phyloP scores from a whole-genome alignment of 2,113 vertebrate genomes.

The Nibea albiflora region DNA sequence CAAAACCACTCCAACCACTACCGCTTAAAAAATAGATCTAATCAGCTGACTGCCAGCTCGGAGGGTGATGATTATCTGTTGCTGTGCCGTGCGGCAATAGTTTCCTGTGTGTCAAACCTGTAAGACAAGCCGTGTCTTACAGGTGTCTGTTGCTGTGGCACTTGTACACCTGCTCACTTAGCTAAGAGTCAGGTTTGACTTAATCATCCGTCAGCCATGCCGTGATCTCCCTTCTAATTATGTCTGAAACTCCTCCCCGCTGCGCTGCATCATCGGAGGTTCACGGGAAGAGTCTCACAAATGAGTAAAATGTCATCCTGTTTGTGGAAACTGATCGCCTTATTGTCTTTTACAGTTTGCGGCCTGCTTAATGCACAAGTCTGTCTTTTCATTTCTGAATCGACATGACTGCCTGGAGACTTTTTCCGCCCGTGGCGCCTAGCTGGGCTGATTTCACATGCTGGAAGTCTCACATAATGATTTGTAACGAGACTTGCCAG shows the following conservation, averaged over 20 bases:
- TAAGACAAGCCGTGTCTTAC: constrained; percentile 32
- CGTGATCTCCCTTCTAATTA: constrained; percentile 40
- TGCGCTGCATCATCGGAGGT: neutral
- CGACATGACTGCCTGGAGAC: constrained; percentile 7
- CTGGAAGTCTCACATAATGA: constrained; percentile 45
- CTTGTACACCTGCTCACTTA: constrained; percentile 45
- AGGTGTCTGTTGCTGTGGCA: constrained; percentile 48
- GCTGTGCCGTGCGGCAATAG: neutral
- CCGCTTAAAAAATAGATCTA: constrained; percentile 25
- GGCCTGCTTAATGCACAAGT: neutral
- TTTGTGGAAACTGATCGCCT: neutral
- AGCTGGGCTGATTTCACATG: constrained; percentile 47
- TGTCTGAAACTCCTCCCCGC: neutral
- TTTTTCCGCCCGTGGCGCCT: constrained; percentile 26
- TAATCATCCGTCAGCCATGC: constrained; percentile 35
- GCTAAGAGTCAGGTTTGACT: constrained; percentile 33
- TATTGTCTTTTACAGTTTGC: constrained; percentile 1
- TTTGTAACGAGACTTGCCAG: constrained; percentile 57
- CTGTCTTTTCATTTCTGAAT: constrained; percentile 13
- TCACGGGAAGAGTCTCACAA: neutral
- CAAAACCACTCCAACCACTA: constrained; percentile 32
- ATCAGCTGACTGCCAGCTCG: constrained; percentile 19
- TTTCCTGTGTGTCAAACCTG: constrained; percentile 57
- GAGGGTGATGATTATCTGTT: constrained; percentile 47
- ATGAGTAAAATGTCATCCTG: neutral